Conservation (phyloP, 2,888 invertebrate genomes). For the Cheilosia grossa region DNA sequence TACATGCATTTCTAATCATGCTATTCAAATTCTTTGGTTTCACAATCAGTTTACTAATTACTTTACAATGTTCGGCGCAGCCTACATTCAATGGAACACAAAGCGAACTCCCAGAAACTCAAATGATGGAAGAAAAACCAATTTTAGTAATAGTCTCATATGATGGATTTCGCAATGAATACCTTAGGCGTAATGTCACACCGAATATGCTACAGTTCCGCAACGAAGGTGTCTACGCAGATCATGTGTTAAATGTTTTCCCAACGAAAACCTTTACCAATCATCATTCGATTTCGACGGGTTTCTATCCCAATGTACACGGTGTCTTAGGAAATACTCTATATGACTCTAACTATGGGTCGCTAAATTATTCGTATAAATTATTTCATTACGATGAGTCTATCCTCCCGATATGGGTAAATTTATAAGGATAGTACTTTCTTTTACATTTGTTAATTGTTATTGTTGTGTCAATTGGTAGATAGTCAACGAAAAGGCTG, state of each 20-base stretch:
- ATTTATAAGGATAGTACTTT: slow-evolving; percentile 52
- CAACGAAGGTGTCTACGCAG: slow-evolving; percentile 85
- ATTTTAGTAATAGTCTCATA: slow-evolving; percentile 83
- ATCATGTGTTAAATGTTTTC: slow-evolving; percentile 86
- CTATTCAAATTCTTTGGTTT: neutral
- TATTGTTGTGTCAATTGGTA: slow-evolving; percentile 1
- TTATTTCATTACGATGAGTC: slow-evolving; percentile 85
- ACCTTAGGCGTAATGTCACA: slow-evolving; percentile 85
- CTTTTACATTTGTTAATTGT: neutral
- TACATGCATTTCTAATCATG: slow-evolving; percentile 29
- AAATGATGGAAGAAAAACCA: slow-evolving; percentile 9
- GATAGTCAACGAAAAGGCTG: slow-evolving; percentile 84
- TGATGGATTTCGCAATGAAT: slow-evolving; percentile 89
- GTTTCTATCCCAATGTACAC: slow-evolving; percentile 87
- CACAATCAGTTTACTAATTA: slow-evolving; percentile 23
- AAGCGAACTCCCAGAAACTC: neutral
- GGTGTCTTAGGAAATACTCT: slow-evolving; percentile 87
- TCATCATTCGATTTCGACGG: slow-evolving; percentile 88
- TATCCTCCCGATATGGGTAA: slow-evolving; percentile 86
- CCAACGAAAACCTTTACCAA: slow-evolving; percentile 90
- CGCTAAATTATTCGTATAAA: slow-evolving; percentile 80
- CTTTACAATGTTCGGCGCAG: slow-evolving; percentile 8
- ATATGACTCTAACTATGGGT: slow-evolving; percentile 84
- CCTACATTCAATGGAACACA: slow-evolving; percentile 25
- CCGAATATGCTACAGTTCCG: slow-evolving; percentile 85